Base-by-base conservation (phyloP, 2,797 vertebrate species). In the Trematomus bernacchii region DNA sequence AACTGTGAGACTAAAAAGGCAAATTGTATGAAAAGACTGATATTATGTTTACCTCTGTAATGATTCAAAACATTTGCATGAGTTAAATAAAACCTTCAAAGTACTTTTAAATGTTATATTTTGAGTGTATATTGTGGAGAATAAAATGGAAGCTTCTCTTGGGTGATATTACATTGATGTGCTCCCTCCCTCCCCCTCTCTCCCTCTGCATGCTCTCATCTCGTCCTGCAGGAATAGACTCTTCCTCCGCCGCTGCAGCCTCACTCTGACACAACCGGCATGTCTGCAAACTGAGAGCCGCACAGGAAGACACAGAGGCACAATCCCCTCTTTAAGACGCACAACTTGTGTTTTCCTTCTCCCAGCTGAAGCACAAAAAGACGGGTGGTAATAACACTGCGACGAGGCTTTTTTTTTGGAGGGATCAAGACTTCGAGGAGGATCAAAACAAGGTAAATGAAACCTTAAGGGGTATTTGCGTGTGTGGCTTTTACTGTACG, bases 221-320 rank as follows among this genome's bases (percentile, higher is more conserved):
- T 85, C 80, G 84, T 92, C 88, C 90, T 91, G 92, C 90, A 91
- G 91, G 89, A 92, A 87, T 82, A 85, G 65, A 61, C 79, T 85
- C 84, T 85, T 87, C 82, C 85, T 86, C 82, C 86, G 65, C 85
- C 72, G 85, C 90, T 87, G 91, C 91, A 89, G 87, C 89, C 72
- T 13, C 69, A 83, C 77, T 88, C 78, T 70, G 88, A 88, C 89
- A 90, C 82, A 86, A 84, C 73, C 88, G 87, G 91, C 83, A 91
- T 93, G 85, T 80, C 84, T 84, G 84, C 89, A 80, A 77, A 84
- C 84, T 91, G 91, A 89, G 80, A 80, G 62, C 51, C 64, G 68
- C 75, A 42, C 71, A 27, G 55, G 23, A 33, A 79, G 43, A 73
- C 65, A 54, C 52, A 71, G 16, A 76, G 30, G 48, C 80, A 62